phyloP scores from a whole-genome alignment of 2,113 vertebrate species.

The Opisthocomus hoazin region DNA sequence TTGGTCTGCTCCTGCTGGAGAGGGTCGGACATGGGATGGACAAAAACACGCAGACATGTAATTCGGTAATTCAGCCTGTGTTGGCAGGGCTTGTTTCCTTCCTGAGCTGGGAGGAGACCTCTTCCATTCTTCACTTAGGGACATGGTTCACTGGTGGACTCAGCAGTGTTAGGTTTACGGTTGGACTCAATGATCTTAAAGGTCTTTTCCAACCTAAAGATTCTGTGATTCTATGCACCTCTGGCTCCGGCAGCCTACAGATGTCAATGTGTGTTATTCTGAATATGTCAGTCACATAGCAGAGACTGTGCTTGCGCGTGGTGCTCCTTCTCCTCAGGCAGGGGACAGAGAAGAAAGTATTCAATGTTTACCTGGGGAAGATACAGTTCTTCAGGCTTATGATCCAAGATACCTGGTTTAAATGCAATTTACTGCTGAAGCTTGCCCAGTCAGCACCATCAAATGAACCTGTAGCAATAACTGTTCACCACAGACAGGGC shows the following conservation, averaged over 20 bases:
- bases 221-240: too few species aligned
- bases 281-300: rapidly evolving
- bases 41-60: background rate
- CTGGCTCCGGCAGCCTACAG: background rate
- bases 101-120: background rate
- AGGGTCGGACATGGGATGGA: background rate
- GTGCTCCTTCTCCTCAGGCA: background rate
- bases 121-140: too few species aligned
- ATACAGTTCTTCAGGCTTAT: background rate
- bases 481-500: background rate
- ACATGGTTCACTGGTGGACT: too few species aligned
- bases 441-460: background rate
- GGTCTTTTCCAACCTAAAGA: too few species aligned
- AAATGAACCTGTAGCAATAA: background rate
- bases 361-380: background rate
- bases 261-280: background rate
- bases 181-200: too few species aligned
- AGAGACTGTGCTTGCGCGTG: background rate
- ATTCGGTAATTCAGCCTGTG: background rate
- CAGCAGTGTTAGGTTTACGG: too few species aligned
- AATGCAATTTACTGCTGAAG: background rate
- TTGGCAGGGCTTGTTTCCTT: background rate
- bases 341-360: background rate
- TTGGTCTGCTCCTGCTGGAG: background rate
- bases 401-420: background rate